A percentile compares a stretch with the other conserved stretches of the same genome.
phyloP scores from a whole-genome alignment of 2,797 vertebrate genomes.

The Hippocampus kuda region DNA sequence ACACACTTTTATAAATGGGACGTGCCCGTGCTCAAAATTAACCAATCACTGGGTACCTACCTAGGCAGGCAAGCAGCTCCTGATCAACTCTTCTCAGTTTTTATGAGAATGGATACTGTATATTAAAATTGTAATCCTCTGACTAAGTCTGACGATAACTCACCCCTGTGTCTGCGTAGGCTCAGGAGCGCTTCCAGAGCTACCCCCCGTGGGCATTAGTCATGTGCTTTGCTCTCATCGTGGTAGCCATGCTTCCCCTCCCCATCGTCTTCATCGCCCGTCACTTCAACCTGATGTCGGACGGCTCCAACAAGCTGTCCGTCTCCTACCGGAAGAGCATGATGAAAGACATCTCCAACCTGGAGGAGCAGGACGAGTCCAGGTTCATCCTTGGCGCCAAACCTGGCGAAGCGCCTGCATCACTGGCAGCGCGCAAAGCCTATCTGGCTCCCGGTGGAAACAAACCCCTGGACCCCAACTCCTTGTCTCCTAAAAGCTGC shows the following conservation, averaged over 20 bases:
- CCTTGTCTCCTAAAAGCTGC: constrained; percentile 77
- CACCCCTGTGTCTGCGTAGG: constrained; percentile 55
- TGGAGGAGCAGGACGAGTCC: constrained; percentile 86
- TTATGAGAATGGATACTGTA: too few relatives aligned
- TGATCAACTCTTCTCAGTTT: too few relatives aligned
- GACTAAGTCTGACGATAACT: not conserved
- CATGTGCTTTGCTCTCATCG: constrained; percentile 79
- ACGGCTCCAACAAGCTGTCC: constrained; percentile 86
- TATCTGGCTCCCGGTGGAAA: constrained; percentile 74
- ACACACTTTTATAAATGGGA: too few relatives aligned
- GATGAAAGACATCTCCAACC: constrained; percentile 94
- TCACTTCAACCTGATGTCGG: constrained; percentile 82
- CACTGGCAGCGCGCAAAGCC: constrained; percentile 69
- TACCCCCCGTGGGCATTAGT: constrained; percentile 86
- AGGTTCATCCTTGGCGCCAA: constrained; percentile 87
- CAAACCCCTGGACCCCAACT: constrained; percentile 70
- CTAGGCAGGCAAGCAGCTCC: not conserved
- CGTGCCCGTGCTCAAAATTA: not conserved
- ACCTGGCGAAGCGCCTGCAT: constrained; percentile 72
- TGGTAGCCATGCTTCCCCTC: constrained; percentile 80
- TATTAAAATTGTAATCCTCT: not conserved
- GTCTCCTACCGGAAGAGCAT: constrained; percentile 91
- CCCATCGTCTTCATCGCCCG: constrained; percentile 81
- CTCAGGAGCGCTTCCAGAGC: constrained; percentile 80
- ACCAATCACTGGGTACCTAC: not conserved